A percentile compares a stretch with the other conserved stretches of the same genome.
These are phyloP conservation scores for Electrophaes corylata DNA, from an alignment of 2,888 invertebrate species.

Conservation along the genomic window DNA sequence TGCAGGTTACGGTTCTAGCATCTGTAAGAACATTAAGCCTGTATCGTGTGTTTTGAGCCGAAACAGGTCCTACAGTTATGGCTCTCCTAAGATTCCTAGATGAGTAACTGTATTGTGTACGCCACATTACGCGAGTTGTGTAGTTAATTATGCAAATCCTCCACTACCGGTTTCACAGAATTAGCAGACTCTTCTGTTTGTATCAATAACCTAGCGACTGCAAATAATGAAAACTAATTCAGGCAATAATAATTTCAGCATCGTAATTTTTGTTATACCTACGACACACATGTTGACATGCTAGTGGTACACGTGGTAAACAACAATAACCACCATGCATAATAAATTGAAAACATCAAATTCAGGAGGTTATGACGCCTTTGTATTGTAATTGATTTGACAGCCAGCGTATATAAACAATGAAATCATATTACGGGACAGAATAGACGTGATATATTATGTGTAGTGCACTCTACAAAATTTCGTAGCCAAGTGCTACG, in stretches of 20 bases:
- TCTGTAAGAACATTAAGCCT: background rate
- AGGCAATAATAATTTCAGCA: background rate
- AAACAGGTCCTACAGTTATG: too few relatives aligned
- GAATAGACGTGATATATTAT: slow-evolving; percentile 6
- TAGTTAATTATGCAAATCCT: slow-evolving; percentile 21
- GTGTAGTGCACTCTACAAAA: slow-evolving; percentile 45
- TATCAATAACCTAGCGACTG: slow-evolving; percentile 4
- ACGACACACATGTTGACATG: background rate
- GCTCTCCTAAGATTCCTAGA: too few relatives aligned
- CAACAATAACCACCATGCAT: background rate
- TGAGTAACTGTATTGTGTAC: slow-evolving; percentile 20
- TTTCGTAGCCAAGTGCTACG: slow-evolving; percentile 43
- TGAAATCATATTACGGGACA: slow-evolving; percentile 20
- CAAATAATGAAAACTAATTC: background rate
- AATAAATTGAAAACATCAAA: background rate
- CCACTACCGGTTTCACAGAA: slow-evolving; percentile 2
- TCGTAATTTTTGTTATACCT: background rate
- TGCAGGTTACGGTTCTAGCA: background rate
- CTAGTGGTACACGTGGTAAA: slow-evolving; percentile 12
- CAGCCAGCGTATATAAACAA: slow-evolving; percentile 19
- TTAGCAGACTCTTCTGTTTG: slow-evolving; percentile 1
- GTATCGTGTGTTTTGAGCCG: too few relatives aligned
- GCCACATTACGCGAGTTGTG: slow-evolving; percentile 9
- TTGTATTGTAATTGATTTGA: background rate
- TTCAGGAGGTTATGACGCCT: background rate